Evolutionary conservation across 2,113 vertebrate genomes (phyloP), one percentile per base, ranked within the genome.

Genomic region (Astatoreochromis straeleni): DNA sequence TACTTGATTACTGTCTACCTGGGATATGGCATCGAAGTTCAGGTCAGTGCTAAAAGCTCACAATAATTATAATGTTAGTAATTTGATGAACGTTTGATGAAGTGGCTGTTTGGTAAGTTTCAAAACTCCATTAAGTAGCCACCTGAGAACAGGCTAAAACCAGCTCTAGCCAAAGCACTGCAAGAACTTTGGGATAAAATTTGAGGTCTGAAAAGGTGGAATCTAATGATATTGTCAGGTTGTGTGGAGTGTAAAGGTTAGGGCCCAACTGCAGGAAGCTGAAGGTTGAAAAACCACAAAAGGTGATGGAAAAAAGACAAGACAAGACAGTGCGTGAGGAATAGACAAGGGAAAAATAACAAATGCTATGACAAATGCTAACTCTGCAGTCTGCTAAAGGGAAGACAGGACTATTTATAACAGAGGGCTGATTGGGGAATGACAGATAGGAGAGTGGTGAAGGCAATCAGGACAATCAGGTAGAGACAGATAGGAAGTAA

Each of bases 11-110:
- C 97, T 0, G 98, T 99, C 87, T 99, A 98, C 89, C 97, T 98
- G 11, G 98, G 99, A 90, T 99, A 98, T 1, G 99, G 98, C 1
- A 97, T 99, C 42, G 98, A 99, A 95, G 97, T 99, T 93, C 98
- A 99, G 98, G 99, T 99, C 83, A 97, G 96, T 94, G 92, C 86
- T 55, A 12, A 40, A 79, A 10, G 19, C n/a, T 87, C 40, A 58
- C 8, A 21, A 10, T 65, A 12, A 73, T 13, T 78, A 33, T 51
- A 38, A 51, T 58, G 24, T 70, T 24, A n/a, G 35, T 58, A 19
- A 13, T 21, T 51, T 47, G 14, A 35, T 68, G 35, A 54, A 80
- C 7, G 8, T 75, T 47, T 55, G 16, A 82, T 54, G 45, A 33
- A 51, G 16, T 78, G 45, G 26, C 6, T 12, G 55, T 60, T 11